Evolutionary conservation across 2,113 vertebrate genomes (phyloP).

Genomic region (Polypterus bichir): DNA sequence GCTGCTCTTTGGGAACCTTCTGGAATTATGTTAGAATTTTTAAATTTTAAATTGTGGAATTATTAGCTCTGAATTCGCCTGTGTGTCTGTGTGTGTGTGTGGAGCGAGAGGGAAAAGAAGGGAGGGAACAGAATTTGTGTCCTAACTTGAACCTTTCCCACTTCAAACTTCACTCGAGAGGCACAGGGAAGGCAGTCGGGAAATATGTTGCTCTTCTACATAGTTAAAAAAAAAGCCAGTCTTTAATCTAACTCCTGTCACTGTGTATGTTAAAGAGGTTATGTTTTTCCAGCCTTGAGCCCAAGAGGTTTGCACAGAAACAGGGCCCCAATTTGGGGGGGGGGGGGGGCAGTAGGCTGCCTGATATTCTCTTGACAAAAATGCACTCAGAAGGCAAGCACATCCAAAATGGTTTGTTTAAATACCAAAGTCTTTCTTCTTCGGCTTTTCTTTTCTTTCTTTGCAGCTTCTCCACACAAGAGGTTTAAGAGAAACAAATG

Average conservation of each 20-base stretch:
- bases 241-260: neutral
- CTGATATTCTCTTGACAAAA: neutral
- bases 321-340: neutral
- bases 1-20: too few species aligned
- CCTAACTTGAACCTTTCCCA: neutral
- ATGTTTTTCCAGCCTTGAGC: neutral
- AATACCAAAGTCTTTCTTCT: too few species aligned
- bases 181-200: neutral
- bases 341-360: neutral
- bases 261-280: neutral
- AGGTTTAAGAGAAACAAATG: too few species aligned
- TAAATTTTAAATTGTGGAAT: too few species aligned
- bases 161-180: neutral
- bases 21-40: too few species aligned
- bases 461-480: too few species aligned
- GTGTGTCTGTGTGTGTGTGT: too few species aligned
- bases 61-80: too few species aligned
- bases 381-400: neutral
- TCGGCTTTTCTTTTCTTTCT: too few species aligned
- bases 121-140: neutral
- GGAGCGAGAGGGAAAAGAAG: too few species aligned
- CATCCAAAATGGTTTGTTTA: neutral
- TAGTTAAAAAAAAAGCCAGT: neutral
- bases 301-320: neutral
- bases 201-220: neutral